Evolutionary conservation across 2,797 vertebrate species (phyloP), one percentile per base, ranked within the genome.

Genomic region (Simalia tracyae): DNA sequence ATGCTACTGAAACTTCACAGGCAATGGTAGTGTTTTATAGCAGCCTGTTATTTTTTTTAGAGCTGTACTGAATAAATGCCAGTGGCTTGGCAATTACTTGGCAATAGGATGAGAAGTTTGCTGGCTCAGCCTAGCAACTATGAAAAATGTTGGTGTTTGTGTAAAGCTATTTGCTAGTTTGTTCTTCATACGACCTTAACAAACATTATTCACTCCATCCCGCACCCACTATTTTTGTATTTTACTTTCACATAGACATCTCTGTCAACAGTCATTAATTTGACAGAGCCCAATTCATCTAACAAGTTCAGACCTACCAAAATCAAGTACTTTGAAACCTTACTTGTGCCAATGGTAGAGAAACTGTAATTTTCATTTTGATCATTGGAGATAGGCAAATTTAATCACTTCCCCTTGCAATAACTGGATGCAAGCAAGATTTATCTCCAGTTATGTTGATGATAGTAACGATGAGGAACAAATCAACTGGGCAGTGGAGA

Each of bases 11-110:
- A 96, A 90, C 90, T 96, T 96, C 94, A 97, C 91, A 46, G 61
- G n/a, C 92, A 92, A 94, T 50, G 85, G 61, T 89, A 95, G 94
- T 94, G 86, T 95, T 97, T 97, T 97, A 96, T 93, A 95, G 91
- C 72, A 91, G 93, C 93, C 86, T 88, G 94, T 95, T 96, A 95
- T 85, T 63, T 94, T 95, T 97, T 97, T 76, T 95, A 87, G 89
- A 93, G 95, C 92, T 95, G 91, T 95, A 92, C 93, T 93, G 94
- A 86, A 93, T 92, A 90, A 89, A 91, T 92, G 95, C 26, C 56
- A 92, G 88, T 94, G 91, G 85, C 91, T 95, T 92, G 92, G 93
- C 56, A 92, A 89, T 94, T 91, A 86, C 91, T 95, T 92, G 93
- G 93, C 94, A 95, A 22, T 31, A 19, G 85, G 66, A 56, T 88